A percentile compares a stretch with the other conserved stretches of the same genome.
phyloP scores from a whole-genome alignment of 2,888 invertebrate species.

The Elgonia sp. region DNA sequence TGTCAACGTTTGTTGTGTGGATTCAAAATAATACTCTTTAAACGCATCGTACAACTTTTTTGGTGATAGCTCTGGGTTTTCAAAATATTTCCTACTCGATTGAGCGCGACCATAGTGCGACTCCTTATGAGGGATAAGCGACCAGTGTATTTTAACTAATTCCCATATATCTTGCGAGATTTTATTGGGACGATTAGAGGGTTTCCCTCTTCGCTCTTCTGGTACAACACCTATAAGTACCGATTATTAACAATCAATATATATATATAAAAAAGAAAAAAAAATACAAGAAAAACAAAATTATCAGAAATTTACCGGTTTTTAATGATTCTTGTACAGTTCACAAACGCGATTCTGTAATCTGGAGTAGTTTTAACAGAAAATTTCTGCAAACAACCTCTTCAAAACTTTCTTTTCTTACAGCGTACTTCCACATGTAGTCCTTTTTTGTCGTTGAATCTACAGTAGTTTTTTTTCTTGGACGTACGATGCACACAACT shows the following conservation, averaged over 20 bases:
- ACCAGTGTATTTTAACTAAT: constrained; percentile 29
- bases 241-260: neutral
- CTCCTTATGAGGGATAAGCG: constrained; percentile 20
- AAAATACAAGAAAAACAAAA: neutral
- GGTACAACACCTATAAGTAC: neutral
- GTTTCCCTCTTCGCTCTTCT: constrained; percentile 10
- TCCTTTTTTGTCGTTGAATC: constrained; percentile 14
- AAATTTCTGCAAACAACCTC: neutral
- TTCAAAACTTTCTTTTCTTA: neutral
- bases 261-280: neutral
- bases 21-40: constrained; percentile 9
- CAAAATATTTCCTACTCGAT: constrained; percentile 28
- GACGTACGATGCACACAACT: neutral
- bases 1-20: neutral
- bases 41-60: constrained; percentile 25
- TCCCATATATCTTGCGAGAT: constrained; percentile 4
- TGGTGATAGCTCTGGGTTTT: constrained; percentile 14
- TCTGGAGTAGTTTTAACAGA: neutral
- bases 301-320: neutral
- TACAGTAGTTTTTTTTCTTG: neutral
- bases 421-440: neutral
- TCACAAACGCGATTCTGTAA: neutral
- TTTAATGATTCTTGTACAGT: constrained; percentile 15
- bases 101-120: constrained; percentile 20
- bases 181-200: neutral